Evolutionary conservation across 2,113 vertebrate species (phyloP), one percentile per base, ranked within the genome.

Genomic region (Blennius ocellaris): DNA sequence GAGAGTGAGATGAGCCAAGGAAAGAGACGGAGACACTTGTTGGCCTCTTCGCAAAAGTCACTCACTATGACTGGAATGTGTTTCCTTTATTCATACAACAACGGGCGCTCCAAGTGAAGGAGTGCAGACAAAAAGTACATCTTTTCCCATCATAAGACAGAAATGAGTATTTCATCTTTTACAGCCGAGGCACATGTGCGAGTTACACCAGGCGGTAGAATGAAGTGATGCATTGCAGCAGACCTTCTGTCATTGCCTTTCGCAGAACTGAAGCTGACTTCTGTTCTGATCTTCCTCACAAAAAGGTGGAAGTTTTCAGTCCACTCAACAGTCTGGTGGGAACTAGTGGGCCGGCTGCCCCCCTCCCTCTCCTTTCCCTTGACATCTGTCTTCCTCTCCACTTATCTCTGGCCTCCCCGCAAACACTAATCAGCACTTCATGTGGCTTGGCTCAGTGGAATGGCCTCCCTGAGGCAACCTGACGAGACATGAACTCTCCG

Each of bases 161-260:
- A 94, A 54, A 80, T 12, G 58, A 87, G 88, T 92, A 93, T 93
- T 95, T 95, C 94, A 94, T 95, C 87, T 82, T 86, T 91, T 94
- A 94, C 87, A 90, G 91, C 36, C 41, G 61, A 68, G 48, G 30
- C 43, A 56, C 47, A 58, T 38, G 43, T 54, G 66, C 16, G 47
- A 66, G 12, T 41, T 41, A 30, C 21, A 30, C 21, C 21, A 30
- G 21, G 21, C 21, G 21, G 62, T 50, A 59, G 51, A 68, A 36
- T 54, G 39, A 41, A 61, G 52, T 49, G 8, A 60, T 54, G 54
- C 21, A 30, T 30, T 62, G 38, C 12, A 7, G 6, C 51, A 60
- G 45, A 82, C 40, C 21, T 37, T 41, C 39, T 48, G 40, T 37
- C 47, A 11, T 5, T 1, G 10, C 53, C 55, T 59, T 59, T 67